Evolutionary conservation across 1,140 invertebrate species (phyloP).

Genomic region (Scaptodrosophila lebanonensis): DNA sequence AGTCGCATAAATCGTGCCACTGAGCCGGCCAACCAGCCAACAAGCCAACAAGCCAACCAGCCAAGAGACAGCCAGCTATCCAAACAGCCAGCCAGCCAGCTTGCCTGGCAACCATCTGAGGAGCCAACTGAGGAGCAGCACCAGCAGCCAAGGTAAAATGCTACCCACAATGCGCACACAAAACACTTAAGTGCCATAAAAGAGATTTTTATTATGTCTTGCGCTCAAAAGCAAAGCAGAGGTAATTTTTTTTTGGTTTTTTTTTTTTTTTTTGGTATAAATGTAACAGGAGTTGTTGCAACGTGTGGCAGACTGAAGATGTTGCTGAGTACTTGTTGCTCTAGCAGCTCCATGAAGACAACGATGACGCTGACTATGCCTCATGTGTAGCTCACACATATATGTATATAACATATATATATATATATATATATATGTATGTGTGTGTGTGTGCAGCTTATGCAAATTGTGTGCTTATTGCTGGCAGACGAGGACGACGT

Average conservation of each 20-base stretch:
- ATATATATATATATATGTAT: no score
- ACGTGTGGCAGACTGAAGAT: constrained; percentile 51
- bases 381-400: no score
- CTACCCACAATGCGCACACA: constrained; percentile 71
- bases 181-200: constrained; percentile 74
- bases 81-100: no score
- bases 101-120: constrained; percentile 1
- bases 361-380: no score
- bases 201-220: constrained; percentile 75
- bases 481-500: constrained; percentile 37
- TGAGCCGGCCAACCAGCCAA: constrained; percentile 21
- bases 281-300: background rate
- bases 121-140: constrained; percentile 12
- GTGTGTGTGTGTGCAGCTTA: constrained; percentile 55
- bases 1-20: constrained; percentile 64
- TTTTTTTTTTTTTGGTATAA: constrained; percentile 11
- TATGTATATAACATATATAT: no score
- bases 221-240: constrained; percentile 41
- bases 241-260: constrained; percentile 28
- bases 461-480: constrained; percentile 68
- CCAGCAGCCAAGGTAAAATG: constrained; percentile 59
- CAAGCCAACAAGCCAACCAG: no score
- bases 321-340: constrained; percentile 60
- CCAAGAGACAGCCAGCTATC: no score
- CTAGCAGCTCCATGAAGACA: constrained; percentile 34